Percentiles rank a stretch among this genome's conserved stretches.
Evolutionary conservation across 2,888 invertebrate species (phyloP).

Genomic region (Callyntrura guangdongensis): DNA sequence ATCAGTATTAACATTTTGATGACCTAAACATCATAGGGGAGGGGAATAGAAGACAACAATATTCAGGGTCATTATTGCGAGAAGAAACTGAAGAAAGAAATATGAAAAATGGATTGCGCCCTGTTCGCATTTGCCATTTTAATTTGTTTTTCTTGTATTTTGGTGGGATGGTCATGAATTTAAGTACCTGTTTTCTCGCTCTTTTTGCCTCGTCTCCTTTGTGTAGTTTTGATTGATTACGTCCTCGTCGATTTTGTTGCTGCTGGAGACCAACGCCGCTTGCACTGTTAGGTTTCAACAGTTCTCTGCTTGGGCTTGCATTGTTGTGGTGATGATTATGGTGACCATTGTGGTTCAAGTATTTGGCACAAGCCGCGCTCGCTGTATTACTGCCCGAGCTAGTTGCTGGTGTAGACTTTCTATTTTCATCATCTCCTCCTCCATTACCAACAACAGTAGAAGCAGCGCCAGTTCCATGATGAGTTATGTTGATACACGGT

Average conservation of each 20-base stretch:
- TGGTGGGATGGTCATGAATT: background rate
- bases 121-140: slow-evolving; percentile 6
- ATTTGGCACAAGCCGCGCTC: slow-evolving; percentile 38
- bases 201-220: slow-evolving; percentile 85
- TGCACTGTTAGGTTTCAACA: slow-evolving; percentile 32
- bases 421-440: slow-evolving; percentile 31
- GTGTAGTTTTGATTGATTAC: slow-evolving; percentile 77
- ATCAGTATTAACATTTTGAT: slow-evolving; percentile 88
- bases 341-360: slow-evolving; percentile 71
- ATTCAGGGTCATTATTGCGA: slow-evolving; percentile 7
- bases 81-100: background rate
- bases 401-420: slow-evolving; percentile 9
- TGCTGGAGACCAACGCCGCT: slow-evolving; percentile 36
- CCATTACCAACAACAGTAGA: background rate
- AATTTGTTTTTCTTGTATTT: slow-evolving; percentile 41
- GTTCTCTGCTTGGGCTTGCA: slow-evolving; percentile 34
- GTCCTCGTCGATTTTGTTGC: slow-evolving; percentile 71
- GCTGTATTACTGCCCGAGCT: background rate
- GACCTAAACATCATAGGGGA: slow-evolving; percentile 86
- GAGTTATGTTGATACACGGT: slow-evolving; percentile 43
- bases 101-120: slow-evolving; percentile 25
- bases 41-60: background rate
- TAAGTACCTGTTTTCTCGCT: slow-evolving; percentile 85
- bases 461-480: slow-evolving; percentile 19
- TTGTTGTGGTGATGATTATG: slow-evolving; percentile 46